phyloP scores from a whole-genome alignment of 64 coral and sea anemone species.

The Acropora tenuis region DNA sequence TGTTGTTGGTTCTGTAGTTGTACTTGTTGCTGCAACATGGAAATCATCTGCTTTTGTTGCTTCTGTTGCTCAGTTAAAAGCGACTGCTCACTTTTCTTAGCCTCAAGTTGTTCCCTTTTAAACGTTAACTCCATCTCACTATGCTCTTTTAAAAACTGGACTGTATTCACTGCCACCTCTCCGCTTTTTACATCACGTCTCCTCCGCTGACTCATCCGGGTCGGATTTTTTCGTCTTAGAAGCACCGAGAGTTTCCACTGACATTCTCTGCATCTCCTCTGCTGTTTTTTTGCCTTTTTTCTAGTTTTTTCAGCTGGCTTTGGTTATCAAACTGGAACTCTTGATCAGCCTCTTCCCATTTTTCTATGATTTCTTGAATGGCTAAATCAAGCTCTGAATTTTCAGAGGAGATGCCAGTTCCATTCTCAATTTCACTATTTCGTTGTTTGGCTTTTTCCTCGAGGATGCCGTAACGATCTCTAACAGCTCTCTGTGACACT shows the following conservation, averaged over 20 bases:
- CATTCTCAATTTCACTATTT: slow-evolving; percentile 56
- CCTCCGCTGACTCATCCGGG: slow-evolving; percentile 46
- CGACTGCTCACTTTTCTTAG: slow-evolving; percentile 23
- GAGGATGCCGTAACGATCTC: slow-evolving; percentile 63
- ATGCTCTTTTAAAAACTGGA: slow-evolving; percentile 61
- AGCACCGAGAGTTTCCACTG: slow-evolving; percentile 51
- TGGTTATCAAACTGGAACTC: slow-evolving; percentile 49
- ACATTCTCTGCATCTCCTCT: slow-evolving; percentile 42
- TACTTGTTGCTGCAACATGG: slow-evolving; percentile 57
- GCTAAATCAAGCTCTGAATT: slow-evolving; percentile 62
- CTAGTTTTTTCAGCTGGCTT: slow-evolving; percentile 43
- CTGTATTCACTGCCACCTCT: slow-evolving; percentile 55
- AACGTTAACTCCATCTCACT: slow-evolving; percentile 6
- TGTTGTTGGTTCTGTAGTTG: slow-evolving; percentile 16
- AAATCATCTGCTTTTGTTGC: slow-evolving; percentile 49
- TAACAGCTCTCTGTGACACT: slow-evolving; percentile 65
- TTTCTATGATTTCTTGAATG: slow-evolving; percentile 67
- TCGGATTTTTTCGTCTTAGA: slow-evolving; percentile 7
- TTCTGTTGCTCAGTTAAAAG: slow-evolving; percentile 42
- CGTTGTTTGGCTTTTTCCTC: slow-evolving; percentile 65
- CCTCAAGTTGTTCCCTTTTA: slow-evolving; percentile 15
- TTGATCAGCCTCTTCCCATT: slow-evolving; percentile 46
- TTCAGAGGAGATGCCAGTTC: slow-evolving; percentile 65
- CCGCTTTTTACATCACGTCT: slow-evolving; percentile 49
- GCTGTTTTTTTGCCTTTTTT: slow-evolving; percentile 43